phyloP scores from a whole-genome alignment of 2,888 invertebrate species.

The Furcula furcula region DNA sequence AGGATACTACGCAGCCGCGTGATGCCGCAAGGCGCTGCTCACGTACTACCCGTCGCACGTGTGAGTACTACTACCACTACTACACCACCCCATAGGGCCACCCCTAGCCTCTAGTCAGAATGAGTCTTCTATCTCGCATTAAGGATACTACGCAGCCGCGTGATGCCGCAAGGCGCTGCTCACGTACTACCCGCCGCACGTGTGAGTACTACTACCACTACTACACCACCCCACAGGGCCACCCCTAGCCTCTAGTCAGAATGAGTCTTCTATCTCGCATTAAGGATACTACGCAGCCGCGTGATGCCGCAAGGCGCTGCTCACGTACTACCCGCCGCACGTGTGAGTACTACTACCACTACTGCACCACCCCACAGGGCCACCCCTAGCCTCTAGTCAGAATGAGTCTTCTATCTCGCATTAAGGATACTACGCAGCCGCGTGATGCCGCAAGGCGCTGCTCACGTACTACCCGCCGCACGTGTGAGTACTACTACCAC shows the following conservation, averaged over 20 bases:
- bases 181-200: conserved; percentile 91
- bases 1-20: conserved; percentile 75
- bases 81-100: too few species aligned
- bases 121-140: too few species aligned
- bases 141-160: conserved; percentile 77
- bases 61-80: too few species aligned
- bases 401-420: too few species aligned
- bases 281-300: conserved; percentile 76
- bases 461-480: conserved; percentile 92
- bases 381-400: too few species aligned
- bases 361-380: too few species aligned
- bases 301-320: conserved; percentile 84
- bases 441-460: conserved; percentile 84
- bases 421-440: conserved; percentile 75
- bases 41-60: conserved; percentile 93
- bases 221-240: too few species aligned
- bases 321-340: conserved; percentile 92
- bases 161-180: conserved; percentile 85
- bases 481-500: conserved; percentile 95
- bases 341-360: too few species aligned
- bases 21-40: conserved; percentile 85
- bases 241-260: too few species aligned
- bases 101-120: too few species aligned
- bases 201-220: too few species aligned
- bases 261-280: too few species aligned